Conservation (phyloP, 37 sponge, comb jelly and placozoan species). For the Amphimedon queenslandica region DNA sequence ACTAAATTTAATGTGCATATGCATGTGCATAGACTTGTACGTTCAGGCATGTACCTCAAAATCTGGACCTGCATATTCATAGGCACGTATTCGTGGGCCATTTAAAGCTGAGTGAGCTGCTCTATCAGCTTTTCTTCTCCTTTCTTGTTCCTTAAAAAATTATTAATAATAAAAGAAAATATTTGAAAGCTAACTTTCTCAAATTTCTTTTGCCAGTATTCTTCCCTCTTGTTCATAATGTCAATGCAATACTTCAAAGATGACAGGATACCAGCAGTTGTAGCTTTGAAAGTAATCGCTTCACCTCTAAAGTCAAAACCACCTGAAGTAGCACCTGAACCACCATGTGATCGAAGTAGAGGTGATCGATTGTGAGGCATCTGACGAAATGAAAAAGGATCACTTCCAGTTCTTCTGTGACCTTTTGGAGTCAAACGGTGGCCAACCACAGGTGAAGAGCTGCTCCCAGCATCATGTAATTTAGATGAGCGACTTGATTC, state of each 20-base stretch:
- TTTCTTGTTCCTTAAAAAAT: constrained; percentile 60
- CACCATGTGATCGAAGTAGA: constrained; percentile 10
- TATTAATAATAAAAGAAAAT: not conserved
- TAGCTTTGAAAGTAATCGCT: constrained; percentile 90
- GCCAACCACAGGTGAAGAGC: constrained; percentile 27
- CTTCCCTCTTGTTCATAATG: constrained; percentile 71
- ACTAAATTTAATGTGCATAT: too few relatives aligned
- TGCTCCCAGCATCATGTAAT: not conserved
- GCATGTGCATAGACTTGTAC: too few relatives aligned
- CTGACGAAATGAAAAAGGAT: constrained; percentile 59
- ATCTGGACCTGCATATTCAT: constrained; percentile 79
- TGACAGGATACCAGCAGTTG: constrained; percentile 81
- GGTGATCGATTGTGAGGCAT: constrained; percentile 1
- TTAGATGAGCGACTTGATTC: not conserved
- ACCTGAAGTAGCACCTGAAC: not conserved
- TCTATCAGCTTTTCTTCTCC: constrained; percentile 58
- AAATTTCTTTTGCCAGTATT: constrained; percentile 74
- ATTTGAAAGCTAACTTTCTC: constrained; percentile 60
- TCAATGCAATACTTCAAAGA: constrained; percentile 77
- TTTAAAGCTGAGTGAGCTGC: constrained; percentile 78
- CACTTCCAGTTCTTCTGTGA: constrained; percentile 74
- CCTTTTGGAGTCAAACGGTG: constrained; percentile 47
- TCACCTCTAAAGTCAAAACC: constrained; percentile 73
- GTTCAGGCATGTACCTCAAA: constrained; percentile 57
- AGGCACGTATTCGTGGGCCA: constrained; percentile 62